Evolutionary conservation across 2,888 invertebrate species (phyloP), one percentile per base, ranked within the genome.

Genomic region (Eristalis tenax): DNA sequence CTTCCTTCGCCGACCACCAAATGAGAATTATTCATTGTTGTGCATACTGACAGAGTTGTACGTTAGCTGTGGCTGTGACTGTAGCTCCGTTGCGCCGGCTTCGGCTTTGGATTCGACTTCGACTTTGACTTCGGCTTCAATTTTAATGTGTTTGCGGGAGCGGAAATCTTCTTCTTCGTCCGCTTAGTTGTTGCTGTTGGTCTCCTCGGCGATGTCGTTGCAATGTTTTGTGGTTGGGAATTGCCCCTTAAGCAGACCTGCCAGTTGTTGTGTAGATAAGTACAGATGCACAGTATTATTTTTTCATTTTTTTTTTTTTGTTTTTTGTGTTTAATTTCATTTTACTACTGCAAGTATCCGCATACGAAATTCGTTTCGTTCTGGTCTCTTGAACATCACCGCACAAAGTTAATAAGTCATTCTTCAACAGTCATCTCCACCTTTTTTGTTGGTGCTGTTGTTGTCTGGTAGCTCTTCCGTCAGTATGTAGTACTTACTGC

Each of bases 401-500:
- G 87, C 87, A 89, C 83, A 89, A 89, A 89, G 89, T 89, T 89
- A 89, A 89, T 89, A 89, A 89, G 89, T 89, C 89, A 89, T 89
- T 89, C 89, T 89, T 88, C 88, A 87, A 87, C 87, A 87, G 83
- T 87, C 87, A 83, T 87, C 83, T 87, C 87, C 87, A 87, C 87
- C 87, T 80, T 87, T 85, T 87, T 87, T 76, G 81, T 86, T 81
- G 66, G 61, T 81, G 40, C 35, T 23, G 43, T 23, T 56, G 50
- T 66, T 77, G 56, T 64, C 73, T 73, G 66, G 61, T 38, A 61
- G 43, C 38, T 86, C 64, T 81, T 68, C 76, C 68, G 68, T 63
- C 77, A 77, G 64, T 38, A 70, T 71, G 50, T 74, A 63, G 50
- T 18, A 18, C 18, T 18, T 18, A 18, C 18, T 18, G 6, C 66